A percentile compares a stretch with the other conserved stretches of the same genome.
phyloP scores from a whole-genome alignment of 2,888 invertebrate species.

The Bombylius discolor region DNA sequence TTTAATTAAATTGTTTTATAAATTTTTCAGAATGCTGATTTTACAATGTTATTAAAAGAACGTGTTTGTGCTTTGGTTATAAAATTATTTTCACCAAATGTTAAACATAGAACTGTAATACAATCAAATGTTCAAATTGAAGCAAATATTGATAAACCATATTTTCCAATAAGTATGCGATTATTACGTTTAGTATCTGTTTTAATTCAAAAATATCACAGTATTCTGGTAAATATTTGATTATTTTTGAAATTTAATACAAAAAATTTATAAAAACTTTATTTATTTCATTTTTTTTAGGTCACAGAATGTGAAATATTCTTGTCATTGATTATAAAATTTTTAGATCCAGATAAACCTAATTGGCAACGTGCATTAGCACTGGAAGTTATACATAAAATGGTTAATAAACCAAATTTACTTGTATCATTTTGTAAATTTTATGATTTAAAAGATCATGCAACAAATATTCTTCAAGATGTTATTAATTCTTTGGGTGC shows the following conservation, averaged over 20 bases:
- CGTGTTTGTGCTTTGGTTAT: slow-evolving; percentile 97
- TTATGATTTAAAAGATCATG: slow-evolving; percentile 90
- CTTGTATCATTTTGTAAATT: slow-evolving; percentile 86
- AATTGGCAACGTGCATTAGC: slow-evolving; percentile 93
- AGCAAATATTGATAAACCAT: slow-evolving; percentile 72
- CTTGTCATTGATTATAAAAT: slow-evolving; percentile 89
- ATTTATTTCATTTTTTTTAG: slow-evolving; percentile 37
- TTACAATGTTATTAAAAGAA: slow-evolving; percentile 87
- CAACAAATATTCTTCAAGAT: slow-evolving; percentile 86
- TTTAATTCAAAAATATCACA: slow-evolving; percentile 86
- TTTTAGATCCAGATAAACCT: slow-evolving; percentile 92
- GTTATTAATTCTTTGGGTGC: slow-evolving; percentile 88
- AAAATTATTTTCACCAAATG: slow-evolving; percentile 93
- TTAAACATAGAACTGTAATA: slow-evolving; percentile 66
- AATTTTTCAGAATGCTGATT: slow-evolving; percentile 71
- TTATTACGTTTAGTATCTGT: slow-evolving; percentile 84
- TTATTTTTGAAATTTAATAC: too few species aligned
- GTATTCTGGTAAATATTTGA: slow-evolving; percentile 58
- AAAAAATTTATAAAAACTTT: too few species aligned
- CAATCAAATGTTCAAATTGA: slow-evolving; percentile 38
- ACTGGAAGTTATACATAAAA: slow-evolving; percentile 88
- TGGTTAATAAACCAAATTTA: slow-evolving; percentile 74
- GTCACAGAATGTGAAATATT: slow-evolving; percentile 98
- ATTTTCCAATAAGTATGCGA: slow-evolving; percentile 94
- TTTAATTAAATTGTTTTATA: neutral